phyloP scores from a whole-genome alignment of 2,113 vertebrate genomes.

The Toxostoma redivivum region DNA sequence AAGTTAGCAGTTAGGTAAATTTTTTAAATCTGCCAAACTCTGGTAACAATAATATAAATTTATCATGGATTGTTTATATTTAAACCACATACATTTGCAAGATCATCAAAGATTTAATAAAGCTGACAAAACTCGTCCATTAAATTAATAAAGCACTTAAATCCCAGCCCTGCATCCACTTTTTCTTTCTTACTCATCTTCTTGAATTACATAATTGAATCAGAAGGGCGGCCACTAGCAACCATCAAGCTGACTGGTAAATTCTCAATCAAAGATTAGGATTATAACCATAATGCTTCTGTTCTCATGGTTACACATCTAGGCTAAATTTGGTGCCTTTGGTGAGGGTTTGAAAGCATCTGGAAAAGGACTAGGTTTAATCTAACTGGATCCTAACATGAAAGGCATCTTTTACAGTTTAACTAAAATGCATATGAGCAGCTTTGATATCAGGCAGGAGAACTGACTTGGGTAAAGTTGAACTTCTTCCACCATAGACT shows the following conservation, averaged over 20 bases:
- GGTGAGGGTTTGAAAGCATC: neutral
- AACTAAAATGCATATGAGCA: neutral
- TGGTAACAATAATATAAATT: neutral
- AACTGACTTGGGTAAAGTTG: neutral
- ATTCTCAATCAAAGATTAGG: neutral
- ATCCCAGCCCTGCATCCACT: neutral
- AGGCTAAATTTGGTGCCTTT: neutral
- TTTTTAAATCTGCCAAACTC: neutral
- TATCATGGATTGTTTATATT: neutral
- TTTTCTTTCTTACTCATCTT: neutral
- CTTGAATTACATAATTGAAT: neutral
- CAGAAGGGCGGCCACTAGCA: neutral
- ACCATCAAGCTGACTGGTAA: neutral
- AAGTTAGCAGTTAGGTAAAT: neutral
- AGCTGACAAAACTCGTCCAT: neutral
- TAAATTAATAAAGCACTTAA: neutral
- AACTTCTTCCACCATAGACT: neutral
- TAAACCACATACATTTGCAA: neutral
- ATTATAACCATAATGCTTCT: neutral
- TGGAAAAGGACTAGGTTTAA: neutral
- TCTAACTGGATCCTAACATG: neutral
- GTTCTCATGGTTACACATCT: neutral
- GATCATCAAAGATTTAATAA: slow-evolving; percentile 5
- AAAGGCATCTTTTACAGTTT: neutral
- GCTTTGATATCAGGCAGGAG: neutral